Evolutionary conservation across 1,140 invertebrate species (phyloP), one percentile per base, ranked within the genome.

Genomic region (Mactra quadrangularis): DNA sequence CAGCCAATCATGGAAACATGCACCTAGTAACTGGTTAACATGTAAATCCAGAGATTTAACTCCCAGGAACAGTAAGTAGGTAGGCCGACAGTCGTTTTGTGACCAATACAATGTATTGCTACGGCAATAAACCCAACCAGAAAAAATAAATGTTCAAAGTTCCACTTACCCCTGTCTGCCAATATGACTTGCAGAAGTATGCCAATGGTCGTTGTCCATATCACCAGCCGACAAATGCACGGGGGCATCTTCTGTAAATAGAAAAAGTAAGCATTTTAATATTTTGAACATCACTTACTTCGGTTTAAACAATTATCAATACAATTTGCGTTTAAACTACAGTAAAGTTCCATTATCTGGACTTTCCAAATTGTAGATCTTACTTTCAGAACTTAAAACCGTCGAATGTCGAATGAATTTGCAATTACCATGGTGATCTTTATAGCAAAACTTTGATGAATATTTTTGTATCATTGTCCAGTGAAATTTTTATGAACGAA

Each of bases 201-300:
- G 13, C 9, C 59, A 31, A 62, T 29, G 53, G 59, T 64, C 74
- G 41, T 60, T 47, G 50, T 60, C 74, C 74, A 76, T 76, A 62
- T 60, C 59, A 76, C 53, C 74, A 76, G 59, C 74, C 74, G 74
- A 76, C 74, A 76, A 41, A 41, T 35, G 38, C 74, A 35, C 55
- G 74, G 74, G 74, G 74, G 74, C 74, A 76, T 76, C 55, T 76
- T 76, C 74, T 76, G 74, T 6, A 76, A 76, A 47, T 1, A 38
- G 27, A 59, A 59, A 59, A 15, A 29, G 55, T 53, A 11, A 11
- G 4, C 25, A n/a, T 53, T 53, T n/a, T 15, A 53, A n/a, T 53
- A 53, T 11, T n/a, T 53, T 15, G 19, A n/a, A 53, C 19, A 53
- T 22, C 19, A n/a, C 4, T 3, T 4, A 22, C 50, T n/a, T n/a